These are phyloP conservation scores for Blomia tropicalis DNA, from an alignment of 2,888 invertebrate species.

Conservation along the genomic window DNA sequence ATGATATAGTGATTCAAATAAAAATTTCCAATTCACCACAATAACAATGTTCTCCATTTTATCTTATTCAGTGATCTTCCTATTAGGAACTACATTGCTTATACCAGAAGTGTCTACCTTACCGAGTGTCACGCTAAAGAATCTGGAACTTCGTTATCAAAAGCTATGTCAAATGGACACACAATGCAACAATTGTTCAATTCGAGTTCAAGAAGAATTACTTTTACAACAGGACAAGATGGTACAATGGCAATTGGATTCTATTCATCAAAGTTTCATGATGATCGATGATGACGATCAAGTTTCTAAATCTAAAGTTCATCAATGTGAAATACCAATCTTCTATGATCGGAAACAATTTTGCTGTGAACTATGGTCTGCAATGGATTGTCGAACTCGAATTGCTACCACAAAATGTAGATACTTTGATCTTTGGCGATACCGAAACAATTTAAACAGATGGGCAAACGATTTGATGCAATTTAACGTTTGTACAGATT, in stretches of 20 bases:
- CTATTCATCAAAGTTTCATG: background rate
- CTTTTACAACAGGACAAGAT: background rate
- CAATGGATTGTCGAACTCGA: slow-evolving; percentile 6
- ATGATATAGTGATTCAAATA: too few species aligned
- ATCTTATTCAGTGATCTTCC: too few species aligned
- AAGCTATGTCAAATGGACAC: background rate
- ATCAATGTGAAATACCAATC: background rate
- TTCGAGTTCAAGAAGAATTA: background rate
- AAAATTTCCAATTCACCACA: too few species aligned
- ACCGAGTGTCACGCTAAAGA: background rate
- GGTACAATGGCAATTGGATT: background rate
- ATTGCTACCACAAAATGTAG: background rate
- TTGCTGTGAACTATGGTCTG: slow-evolving; percentile 8
- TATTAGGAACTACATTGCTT: too few species aligned
- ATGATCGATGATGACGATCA: background rate
- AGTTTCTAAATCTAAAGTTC: background rate
- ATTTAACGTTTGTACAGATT: background rate
- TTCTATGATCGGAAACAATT: background rate
- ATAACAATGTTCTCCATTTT: too few species aligned
- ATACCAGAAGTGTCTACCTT: too few species aligned
- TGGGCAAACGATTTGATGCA: slow-evolving; percentile 2
- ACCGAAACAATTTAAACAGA: background rate
- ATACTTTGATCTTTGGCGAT: background rate
- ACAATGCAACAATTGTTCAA: background rate
- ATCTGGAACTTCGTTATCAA: slow-evolving; percentile 2